Base-by-base conservation (phyloP, 2,797 vertebrate species). In the Syngnathus rostellatus region DNA sequence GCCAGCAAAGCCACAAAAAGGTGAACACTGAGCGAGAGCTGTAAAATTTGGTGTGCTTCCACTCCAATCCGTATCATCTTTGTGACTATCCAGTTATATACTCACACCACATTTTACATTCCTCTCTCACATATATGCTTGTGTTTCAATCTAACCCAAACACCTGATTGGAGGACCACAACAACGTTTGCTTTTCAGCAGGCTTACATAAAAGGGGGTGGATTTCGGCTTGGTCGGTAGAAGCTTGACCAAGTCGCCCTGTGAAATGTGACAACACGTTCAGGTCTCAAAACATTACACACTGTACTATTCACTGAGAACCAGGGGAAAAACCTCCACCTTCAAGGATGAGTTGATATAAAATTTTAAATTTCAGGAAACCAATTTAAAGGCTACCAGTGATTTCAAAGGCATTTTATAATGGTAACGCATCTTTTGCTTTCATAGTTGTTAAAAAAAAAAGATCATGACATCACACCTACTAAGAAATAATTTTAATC, bases 191-290 rank as follows among this genome's bases (percentile, higher is more conserved):
- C 70, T 74, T 75, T 77, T 69, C 21, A 57, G 73, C 70, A 81
- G 70, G 86, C 89, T 92, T 92, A 92, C 91, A 89, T 91, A 92
- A 68, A 19, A 57, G 39, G 84, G 50, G 72, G 81, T 63, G 53
- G 76, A 69, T 74, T 85, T 74, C 77, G 80, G 81, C 80, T 70
- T 74, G 61, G 78, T n/a, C 61, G 71, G 5, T 75, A 85, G 82
- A 82, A 91, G 0, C 85, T 89, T 91, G 90, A 92, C 81, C 86
- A 89, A 85, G 88, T 92, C 84, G 86, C 21, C 87, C 91, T 92
- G 90, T 81, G 77, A 89, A 89, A 88, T 81, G 79, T 86, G 72
- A 89, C 82, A 90, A 82, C 78, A 85, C 71, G 65, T 82, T 80
- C 70, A 74, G 21, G 38, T 14, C 60, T 58, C 16, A 31, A 37